phyloP scores from a whole-genome alignment of 2,888 invertebrate genomes.

The Corbicula japonica region DNA sequence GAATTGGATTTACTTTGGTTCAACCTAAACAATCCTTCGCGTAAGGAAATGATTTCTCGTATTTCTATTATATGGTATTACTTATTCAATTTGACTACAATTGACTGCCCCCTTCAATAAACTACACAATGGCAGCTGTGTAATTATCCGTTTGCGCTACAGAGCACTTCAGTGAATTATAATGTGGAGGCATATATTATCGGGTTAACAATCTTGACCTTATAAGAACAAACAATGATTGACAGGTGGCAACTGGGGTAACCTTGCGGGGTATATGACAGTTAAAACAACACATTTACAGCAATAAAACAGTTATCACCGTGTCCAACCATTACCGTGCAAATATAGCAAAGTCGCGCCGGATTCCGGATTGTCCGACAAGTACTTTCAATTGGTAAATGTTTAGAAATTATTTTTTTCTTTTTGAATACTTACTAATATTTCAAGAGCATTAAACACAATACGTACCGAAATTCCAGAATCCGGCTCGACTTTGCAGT shows the following conservation, averaged over 20 bases:
- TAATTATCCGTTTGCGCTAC: slow-evolving; percentile 6
- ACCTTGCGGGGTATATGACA: neutral
- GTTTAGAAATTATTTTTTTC: neutral
- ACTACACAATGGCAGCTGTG: slow-evolving; percentile 7
- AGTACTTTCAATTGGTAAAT: neutral
- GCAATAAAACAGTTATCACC: neutral
- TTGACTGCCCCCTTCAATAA: neutral
- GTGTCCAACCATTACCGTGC: slow-evolving; percentile 6
- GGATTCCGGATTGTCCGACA: neutral
- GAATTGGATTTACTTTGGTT: neutral
- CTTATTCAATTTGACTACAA: neutral
- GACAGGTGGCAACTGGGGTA: slow-evolving; percentile 33
- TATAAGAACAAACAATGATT: slow-evolving; percentile 15
- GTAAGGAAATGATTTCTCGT: neutral
- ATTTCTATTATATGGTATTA: neutral
- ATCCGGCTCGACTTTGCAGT: no score
- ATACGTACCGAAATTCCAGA: no score
- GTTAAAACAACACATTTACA: neutral
- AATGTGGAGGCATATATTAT: slow-evolving; percentile 19
- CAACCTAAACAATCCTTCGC: neutral
- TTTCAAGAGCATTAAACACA: no score
- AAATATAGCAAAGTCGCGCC: neutral
- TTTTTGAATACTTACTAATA: neutral
- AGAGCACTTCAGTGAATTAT: slow-evolving; percentile 9
- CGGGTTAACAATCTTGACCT: slow-evolving; percentile 13